Evolutionary conservation across 2,797 vertebrate species (phyloP).

Genomic region (Anguilla obscura): DNA sequence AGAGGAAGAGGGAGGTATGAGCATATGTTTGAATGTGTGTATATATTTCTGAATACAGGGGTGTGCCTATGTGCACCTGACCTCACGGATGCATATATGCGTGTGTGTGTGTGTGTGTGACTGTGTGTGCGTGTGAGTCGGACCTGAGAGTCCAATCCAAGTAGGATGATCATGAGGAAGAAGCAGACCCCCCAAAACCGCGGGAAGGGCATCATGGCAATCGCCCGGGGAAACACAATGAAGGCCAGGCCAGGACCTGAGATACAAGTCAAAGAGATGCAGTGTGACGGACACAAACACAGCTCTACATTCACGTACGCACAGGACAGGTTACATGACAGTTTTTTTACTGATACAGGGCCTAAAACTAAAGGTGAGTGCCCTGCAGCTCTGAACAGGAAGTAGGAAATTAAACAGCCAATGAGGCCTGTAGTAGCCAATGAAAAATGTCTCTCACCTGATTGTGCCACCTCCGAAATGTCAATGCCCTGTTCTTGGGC

Average conservation of each 20-base stretch:
- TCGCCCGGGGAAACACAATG: conserved; percentile 86
- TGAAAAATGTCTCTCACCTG: conserved; percentile 66
- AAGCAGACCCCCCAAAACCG: conserved; percentile 92
- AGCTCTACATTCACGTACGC: neutral
- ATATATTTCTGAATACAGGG: too few relatives aligned
- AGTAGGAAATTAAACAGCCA: neutral
- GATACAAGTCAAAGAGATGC: conserved; percentile 37
- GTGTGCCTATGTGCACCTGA: too few relatives aligned
- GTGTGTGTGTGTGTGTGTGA: neutral
- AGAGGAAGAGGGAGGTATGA: conserved; percentile 31
- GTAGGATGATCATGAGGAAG: conserved; percentile 93
- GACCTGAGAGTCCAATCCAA: conserved; percentile 93
- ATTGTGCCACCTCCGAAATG: conserved; percentile 82
- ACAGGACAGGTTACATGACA: neutral
- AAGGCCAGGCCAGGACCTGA: conserved; percentile 88
- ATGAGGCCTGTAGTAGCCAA: neutral
- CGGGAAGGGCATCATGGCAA: conserved; percentile 88
- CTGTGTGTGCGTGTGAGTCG: neutral
- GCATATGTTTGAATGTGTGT: neutral
- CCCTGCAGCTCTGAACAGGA: neutral
- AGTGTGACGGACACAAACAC: neutral
- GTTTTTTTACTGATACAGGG: too few relatives aligned
- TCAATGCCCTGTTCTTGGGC: conserved; percentile 79
- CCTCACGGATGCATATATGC: too few relatives aligned
- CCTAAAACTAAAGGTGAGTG: neutral